Evolutionary conservation across 2,888 invertebrate species (phyloP).

Genomic region (Spilosoma lubricipeda): DNA sequence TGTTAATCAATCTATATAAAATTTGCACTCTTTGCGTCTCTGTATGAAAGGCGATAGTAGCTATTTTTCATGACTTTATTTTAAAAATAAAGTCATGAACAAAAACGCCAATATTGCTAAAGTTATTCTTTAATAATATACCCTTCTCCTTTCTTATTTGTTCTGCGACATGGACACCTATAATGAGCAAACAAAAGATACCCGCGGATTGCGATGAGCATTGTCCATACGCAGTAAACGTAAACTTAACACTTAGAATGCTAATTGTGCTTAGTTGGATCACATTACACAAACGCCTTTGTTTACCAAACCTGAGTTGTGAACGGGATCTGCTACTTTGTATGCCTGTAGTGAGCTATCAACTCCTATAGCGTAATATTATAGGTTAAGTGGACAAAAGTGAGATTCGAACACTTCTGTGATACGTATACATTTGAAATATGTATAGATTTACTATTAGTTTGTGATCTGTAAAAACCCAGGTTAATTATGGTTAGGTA

Average conservation of each 20-base stretch:
- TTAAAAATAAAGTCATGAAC: neutral
- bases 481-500: neutral
- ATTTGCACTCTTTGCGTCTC: too few relatives aligned
- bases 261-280: constrained; percentile 66
- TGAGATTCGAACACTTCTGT: too few relatives aligned
- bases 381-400: too few relatives aligned
- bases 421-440: too few relatives aligned
- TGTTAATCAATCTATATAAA: too few relatives aligned
- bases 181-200: constrained; percentile 28
- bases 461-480: neutral
- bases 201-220: constrained; percentile 37
- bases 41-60: neutral
- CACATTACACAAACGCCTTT: constrained; percentile 61
- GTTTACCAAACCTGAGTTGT: constrained; percentile 55
- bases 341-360: neutral
- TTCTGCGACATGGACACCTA: neutral
- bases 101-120: neutral
- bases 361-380: constrained; percentile 20
- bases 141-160: neutral
- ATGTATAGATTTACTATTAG: neutral
- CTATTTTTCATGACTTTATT: neutral
- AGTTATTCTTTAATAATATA: neutral
- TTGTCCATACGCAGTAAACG: constrained; percentile 57
- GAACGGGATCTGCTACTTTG: constrained; percentile 47
- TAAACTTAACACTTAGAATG: constrained; percentile 62